Evolutionary conservation across 92 coral and sea anemone species (phyloP).

Genomic region (Parazoanthus darwini): DNA sequence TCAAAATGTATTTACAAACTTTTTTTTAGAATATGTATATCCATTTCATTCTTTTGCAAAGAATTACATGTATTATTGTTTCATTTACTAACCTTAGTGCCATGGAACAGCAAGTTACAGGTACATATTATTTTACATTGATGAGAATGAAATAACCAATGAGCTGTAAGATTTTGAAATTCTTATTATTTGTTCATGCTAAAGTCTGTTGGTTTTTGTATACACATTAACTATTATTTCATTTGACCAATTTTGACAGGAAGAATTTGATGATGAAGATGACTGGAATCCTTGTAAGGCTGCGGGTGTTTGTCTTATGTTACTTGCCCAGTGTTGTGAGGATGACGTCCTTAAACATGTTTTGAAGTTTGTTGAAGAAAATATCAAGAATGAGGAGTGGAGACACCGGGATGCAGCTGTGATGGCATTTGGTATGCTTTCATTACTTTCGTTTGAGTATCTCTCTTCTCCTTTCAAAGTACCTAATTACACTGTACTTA

Average conservation of each 20-base stretch:
- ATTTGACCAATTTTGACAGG: constrained; percentile 52
- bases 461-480: neutral
- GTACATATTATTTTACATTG: too few species aligned
- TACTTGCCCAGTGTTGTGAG: constrained; percentile 97
- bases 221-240: neutral
- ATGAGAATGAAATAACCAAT: too few species aligned
- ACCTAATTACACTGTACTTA: too few species aligned
- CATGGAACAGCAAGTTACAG: too few species aligned
- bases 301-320: constrained; percentile 94
- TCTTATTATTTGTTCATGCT: too few species aligned
- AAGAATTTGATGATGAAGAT: constrained; percentile 98
- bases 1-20: too few species aligned
- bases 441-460: neutral
- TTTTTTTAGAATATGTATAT: too few species aligned
- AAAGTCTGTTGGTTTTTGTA: neutral
- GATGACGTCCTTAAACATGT: constrained; percentile 68
- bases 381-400: constrained; percentile 72
- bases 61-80: too few species aligned
- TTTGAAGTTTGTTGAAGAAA: constrained; percentile 61
- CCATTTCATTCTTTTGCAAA: too few species aligned
- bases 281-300: constrained; percentile 99
- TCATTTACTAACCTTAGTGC: too few species aligned
- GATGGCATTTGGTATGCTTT: constrained; percentile 94
- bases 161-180: too few species aligned
- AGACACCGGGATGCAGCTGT: constrained; percentile 91